These are phyloP conservation scores for Coregonus clupeaformis DNA, from an alignment of 2,113 vertebrate species.

Conservation along the genomic window DNA sequence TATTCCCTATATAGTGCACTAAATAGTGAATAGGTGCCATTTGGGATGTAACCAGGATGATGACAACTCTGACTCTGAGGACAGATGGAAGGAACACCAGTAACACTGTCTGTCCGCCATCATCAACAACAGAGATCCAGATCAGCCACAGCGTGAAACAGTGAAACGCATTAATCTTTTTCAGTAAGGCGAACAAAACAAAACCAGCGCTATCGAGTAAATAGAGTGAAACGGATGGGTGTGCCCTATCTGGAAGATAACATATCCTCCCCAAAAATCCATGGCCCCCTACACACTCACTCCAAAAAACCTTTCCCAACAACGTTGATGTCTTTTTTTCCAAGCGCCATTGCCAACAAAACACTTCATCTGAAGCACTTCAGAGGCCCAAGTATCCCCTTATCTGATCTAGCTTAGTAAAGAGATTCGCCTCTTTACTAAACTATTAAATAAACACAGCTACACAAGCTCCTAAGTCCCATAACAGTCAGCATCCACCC, in stretches of 20 bases:
- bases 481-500: constrained; percentile 44
- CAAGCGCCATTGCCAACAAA: constrained; percentile 62
- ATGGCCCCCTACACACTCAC: constrained; percentile 4
- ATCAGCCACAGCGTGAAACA: neutral
- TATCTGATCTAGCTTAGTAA: constrained; percentile 10
- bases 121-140: constrained; percentile 13
- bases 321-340: constrained; percentile 64
- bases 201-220: neutral
- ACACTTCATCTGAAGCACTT: constrained; percentile 66
- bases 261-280: neutral
- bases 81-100: neutral
- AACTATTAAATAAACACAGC: constrained; percentile 64
- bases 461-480: constrained; percentile 57
- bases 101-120: neutral
- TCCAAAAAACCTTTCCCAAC: constrained; percentile 59
- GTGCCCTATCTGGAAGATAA: constrained; percentile 45
- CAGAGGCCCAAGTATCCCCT: constrained; percentile 56
- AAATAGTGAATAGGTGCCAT: no score
- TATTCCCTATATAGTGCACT: no score
- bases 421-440: constrained; percentile 58
- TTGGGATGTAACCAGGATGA: no score
- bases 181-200: constrained; percentile 29
- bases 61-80: no score
- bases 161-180: constrained; percentile 37
- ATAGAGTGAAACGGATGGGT: neutral